A percentile compares a stretch with the other conserved stretches of the same genome.
These are phyloP conservation scores for Microctenopoma lineatum DNA, from an alignment of 2,797 vertebrate genomes.

Conservation along the genomic window DNA sequence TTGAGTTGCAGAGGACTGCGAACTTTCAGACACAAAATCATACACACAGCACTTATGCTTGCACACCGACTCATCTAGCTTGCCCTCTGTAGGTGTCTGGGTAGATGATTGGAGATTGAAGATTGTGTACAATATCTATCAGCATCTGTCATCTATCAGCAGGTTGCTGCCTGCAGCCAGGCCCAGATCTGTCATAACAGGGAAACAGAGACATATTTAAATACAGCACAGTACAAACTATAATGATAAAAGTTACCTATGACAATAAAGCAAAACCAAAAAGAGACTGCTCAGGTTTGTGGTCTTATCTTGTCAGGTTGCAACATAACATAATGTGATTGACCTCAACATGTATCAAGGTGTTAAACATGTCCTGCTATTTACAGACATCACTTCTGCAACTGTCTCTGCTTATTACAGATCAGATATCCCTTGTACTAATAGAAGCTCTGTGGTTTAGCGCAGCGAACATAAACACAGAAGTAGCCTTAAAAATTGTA, in stretches of 20 bases:
- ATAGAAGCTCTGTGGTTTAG: background rate
- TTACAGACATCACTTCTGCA: slow-evolving; percentile 5
- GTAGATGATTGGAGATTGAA: slow-evolving; percentile 63
- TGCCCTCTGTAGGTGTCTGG: slow-evolving; percentile 51
- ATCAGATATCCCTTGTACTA: background rate
- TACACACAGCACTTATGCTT: slow-evolving; percentile 20
- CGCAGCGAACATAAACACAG: background rate
- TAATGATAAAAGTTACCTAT: slow-evolving; percentile 63
- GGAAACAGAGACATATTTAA: slow-evolving; percentile 57
- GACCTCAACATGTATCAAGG: slow-evolving; percentile 20
- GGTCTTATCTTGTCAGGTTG: slow-evolving; percentile 29
- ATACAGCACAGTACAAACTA: slow-evolving; percentile 51
- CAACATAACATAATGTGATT: background rate
- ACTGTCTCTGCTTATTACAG: slow-evolving; percentile 2
- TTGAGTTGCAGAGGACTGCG: slow-evolving; percentile 19
- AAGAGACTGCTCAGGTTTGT: slow-evolving; percentile 56
- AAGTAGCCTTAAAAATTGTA: background rate
- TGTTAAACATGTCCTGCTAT: slow-evolving; percentile 16
- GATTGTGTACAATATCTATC: slow-evolving; percentile 77
- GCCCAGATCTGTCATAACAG: slow-evolving; percentile 70
- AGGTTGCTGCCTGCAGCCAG: slow-evolving; percentile 57
- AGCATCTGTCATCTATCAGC: slow-evolving; percentile 66
- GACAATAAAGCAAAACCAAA: slow-evolving; percentile 69
- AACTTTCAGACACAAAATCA: slow-evolving; percentile 45
- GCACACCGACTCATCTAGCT: slow-evolving; percentile 56